Evolutionary conservation across 2,888 invertebrate genomes (phyloP).

Genomic region (Cactoblastis cactorum): DNA sequence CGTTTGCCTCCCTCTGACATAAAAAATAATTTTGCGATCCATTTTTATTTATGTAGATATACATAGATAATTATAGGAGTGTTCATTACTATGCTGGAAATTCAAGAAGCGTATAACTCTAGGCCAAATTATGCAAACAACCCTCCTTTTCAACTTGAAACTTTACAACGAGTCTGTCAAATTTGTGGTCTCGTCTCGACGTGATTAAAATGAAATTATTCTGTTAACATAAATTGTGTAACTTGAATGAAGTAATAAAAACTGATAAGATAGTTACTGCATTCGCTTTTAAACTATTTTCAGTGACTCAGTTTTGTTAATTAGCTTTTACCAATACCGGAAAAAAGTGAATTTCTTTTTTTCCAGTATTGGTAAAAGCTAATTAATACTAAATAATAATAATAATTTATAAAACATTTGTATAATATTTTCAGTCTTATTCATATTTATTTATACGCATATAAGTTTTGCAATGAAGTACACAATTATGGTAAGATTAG

Average conservation of each 20-base stretch:
- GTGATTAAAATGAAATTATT: slow-evolving; percentile 44
- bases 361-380: too few relatives aligned
- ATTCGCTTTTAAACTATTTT: slow-evolving; percentile 10
- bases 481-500: too few relatives aligned
- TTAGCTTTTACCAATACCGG: too few relatives aligned
- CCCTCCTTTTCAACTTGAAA: slow-evolving; percentile 45
- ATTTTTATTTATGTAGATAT: not conserved
- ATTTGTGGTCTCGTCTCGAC: slow-evolving; percentile 43
- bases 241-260: slow-evolving; percentile 25
- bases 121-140: slow-evolving; percentile 63
- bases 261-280: slow-evolving; percentile 5
- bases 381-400: too few relatives aligned
- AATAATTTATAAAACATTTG: too few relatives aligned
- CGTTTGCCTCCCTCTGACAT: too few relatives aligned
- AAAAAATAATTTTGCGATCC: too few relatives aligned
- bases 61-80: slow-evolving; percentile 31
- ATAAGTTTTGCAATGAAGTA: too few relatives aligned
- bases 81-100: slow-evolving; percentile 34
- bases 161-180: slow-evolving; percentile 48
- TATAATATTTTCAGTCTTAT: too few relatives aligned
- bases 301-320: too few relatives aligned
- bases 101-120: slow-evolving; percentile 40
- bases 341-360: too few relatives aligned
- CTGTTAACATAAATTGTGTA: slow-evolving; percentile 44
- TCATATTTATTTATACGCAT: too few relatives aligned